Conservation (phyloP, 2,888 invertebrate genomes). For the Epinotia nisella region DNA sequence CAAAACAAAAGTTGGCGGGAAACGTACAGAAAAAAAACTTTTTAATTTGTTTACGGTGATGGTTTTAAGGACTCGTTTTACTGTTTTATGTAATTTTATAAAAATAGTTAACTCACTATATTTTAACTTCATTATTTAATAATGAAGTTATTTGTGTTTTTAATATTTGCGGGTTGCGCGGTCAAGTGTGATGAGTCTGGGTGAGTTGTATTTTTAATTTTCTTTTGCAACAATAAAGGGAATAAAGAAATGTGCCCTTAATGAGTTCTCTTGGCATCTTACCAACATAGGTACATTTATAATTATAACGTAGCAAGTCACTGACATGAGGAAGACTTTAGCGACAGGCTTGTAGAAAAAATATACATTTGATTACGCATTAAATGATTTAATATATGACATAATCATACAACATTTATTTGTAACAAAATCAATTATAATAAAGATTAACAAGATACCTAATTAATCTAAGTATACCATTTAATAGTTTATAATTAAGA, state of each 20-base stretch:
- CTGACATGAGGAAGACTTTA: conserved; percentile 25
- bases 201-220: conserved; percentile 27
- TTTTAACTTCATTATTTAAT: neutral
- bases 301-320: conserved; percentile 32
- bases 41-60: conserved; percentile 19
- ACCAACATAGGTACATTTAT: conserved; percentile 31
- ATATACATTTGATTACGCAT: neutral
- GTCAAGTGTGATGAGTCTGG: conserved; percentile 45
- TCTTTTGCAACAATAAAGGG: neutral
- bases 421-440: too few relatives aligned
- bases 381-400: neutral
- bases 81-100: conserved; percentile 4
- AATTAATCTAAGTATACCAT: neutral
- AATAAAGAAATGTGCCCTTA: conserved; percentile 16
- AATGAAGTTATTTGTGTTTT: conserved; percentile 40
- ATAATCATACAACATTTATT: neutral
- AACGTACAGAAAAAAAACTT: conserved; percentile 11
- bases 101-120: conserved; percentile 3
- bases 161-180: conserved; percentile 43
- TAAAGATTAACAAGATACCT: too few relatives aligned
- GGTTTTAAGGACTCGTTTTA: conserved; percentile 1
- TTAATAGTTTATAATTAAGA: neutral
- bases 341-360: neutral
- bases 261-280: conserved; percentile 22
- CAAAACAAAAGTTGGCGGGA: conserved; percentile 60